These are phyloP conservation scores for Drosophila affinis DNA, from an alignment of 2,888 invertebrate genomes.

Conservation along the genomic window DNA sequence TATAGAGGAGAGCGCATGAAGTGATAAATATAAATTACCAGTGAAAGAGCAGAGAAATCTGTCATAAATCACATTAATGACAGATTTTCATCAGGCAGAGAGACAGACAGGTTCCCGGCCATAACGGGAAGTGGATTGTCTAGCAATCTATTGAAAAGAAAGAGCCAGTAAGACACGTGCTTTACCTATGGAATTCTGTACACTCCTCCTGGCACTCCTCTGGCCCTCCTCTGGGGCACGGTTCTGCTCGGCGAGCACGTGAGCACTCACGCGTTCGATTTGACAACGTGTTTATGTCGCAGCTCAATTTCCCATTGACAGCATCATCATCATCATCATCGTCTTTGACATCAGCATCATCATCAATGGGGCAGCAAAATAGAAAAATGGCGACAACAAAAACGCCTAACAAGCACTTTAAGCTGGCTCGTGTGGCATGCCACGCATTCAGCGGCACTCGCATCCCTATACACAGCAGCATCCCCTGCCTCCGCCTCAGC, in stretches of 20 bases:
- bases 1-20: neutral
- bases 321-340: slow-evolving; percentile 53
- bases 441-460: neutral
- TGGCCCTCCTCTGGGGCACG: neutral
- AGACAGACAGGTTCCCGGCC: neutral
- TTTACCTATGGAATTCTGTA: slow-evolving; percentile 18
- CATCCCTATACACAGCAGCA: slow-evolving; percentile 16
- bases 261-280: slow-evolving; percentile 70
- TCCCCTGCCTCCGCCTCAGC: neutral
- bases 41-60: slow-evolving; percentile 39
- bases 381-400: slow-evolving; percentile 49
- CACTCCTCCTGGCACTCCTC: slow-evolving; percentile 7
- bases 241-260: slow-evolving; percentile 53
- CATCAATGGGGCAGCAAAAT: slow-evolving; percentile 44
- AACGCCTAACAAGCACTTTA: slow-evolving; percentile 77
- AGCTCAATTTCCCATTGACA: slow-evolving; percentile 77
- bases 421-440: slow-evolving; percentile 42
- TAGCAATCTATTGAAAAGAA: slow-evolving; percentile 36
- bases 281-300: slow-evolving; percentile 75
- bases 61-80: slow-evolving; percentile 58
- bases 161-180: slow-evolving; percentile 28
- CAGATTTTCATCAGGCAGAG: slow-evolving; percentile 44
- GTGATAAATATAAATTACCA: slow-evolving; percentile 50
- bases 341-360: slow-evolving; percentile 14
- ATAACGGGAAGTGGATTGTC: slow-evolving; percentile 48